Evolutionary conservation across 2,888 invertebrate species (phyloP).

Genomic region (Leucoma salicis): DNA sequence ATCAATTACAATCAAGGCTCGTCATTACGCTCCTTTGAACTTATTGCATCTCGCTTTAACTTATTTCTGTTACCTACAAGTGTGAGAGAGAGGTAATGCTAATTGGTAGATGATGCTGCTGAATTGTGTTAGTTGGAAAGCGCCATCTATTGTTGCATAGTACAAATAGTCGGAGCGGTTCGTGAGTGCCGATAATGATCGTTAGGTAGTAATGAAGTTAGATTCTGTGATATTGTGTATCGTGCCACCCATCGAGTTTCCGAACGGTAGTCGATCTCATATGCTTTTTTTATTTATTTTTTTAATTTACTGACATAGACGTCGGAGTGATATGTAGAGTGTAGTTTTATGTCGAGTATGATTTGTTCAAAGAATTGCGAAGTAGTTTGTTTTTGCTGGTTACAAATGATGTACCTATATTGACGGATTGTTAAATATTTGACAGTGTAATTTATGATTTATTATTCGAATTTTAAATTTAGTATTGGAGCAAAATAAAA

Average conservation of each 20-base stretch:
- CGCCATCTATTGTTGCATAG: slow-evolving; percentile 80
- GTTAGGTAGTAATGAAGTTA: slow-evolving; percentile 70
- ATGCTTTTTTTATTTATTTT: slow-evolving; percentile 30
- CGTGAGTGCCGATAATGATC: slow-evolving; percentile 76
- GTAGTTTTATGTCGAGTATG: slow-evolving; percentile 10
- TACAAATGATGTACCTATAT: slow-evolving; percentile 20
- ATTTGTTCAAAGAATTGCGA: slow-evolving; percentile 20
- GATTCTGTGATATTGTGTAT: slow-evolving; percentile 52
- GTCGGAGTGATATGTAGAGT: slow-evolving; percentile 43
- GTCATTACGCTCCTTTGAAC: slow-evolving; percentile 59
- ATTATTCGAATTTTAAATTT: slow-evolving; percentile 6
- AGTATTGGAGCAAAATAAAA: slow-evolving; percentile 12
- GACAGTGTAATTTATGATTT: slow-evolving; percentile 21
- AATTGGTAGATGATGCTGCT: slow-evolving; percentile 77
- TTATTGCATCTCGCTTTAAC: slow-evolving; percentile 41
- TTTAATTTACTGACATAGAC: slow-evolving; percentile 54
- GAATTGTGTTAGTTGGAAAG: slow-evolving; percentile 67
- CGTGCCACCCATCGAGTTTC: slow-evolving; percentile 65
- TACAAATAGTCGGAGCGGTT: slow-evolving; percentile 67
- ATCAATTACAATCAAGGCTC: slow-evolving; percentile 78
- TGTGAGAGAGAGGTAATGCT: slow-evolving; percentile 48
- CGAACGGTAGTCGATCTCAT: slow-evolving; percentile 69
- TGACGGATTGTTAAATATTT: slow-evolving; percentile 13
- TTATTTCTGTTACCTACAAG: slow-evolving; percentile 15
- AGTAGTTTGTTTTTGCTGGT: slow-evolving; percentile 19